Conservation (phyloP, 2,113 vertebrate species). For the Tragulus kanchil region DNA sequence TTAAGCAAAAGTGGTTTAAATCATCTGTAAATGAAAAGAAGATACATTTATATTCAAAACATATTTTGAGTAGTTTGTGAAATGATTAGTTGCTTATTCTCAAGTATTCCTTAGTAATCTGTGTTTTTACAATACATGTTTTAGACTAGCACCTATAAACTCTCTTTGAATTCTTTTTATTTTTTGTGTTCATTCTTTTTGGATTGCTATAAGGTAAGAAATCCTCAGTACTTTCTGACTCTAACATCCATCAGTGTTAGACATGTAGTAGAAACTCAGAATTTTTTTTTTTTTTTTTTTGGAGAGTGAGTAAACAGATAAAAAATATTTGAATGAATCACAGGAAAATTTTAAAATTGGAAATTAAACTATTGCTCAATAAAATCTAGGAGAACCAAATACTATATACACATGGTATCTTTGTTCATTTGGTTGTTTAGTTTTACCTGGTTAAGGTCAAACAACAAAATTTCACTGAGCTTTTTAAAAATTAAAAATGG, state of each 20-base stretch:
- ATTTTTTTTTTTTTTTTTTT: not conserved
- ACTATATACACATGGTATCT: not conserved
- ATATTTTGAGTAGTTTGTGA: not conserved
- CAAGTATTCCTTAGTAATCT: not conserved
- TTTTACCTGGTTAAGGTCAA: constrained; percentile 14
- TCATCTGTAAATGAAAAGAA: not conserved
- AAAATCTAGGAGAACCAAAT: not conserved
- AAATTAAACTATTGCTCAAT: not conserved
- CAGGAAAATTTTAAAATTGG: not conserved
- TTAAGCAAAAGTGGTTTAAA: not conserved
- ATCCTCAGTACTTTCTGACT: not conserved
- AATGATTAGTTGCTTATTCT: not conserved
- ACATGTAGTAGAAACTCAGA: not conserved
- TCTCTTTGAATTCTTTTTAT: not conserved
- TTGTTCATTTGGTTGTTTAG: not conserved
- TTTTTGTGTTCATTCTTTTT: not conserved
- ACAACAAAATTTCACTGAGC: constrained; percentile 17
- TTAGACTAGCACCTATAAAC: not conserved
- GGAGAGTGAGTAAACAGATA: not conserved
- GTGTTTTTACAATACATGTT: not conserved
- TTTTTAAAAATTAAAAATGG: constrained; percentile 52
- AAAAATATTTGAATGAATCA: not conserved
- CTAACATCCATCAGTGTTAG: not conserved
- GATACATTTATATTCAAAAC: not conserved
- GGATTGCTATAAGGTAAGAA: not conserved